Percentiles rank a stretch among this genome's conserved stretches.
Evolutionary conservation across 2,113 vertebrate species (phyloP).

Genomic region (Mesoclemmys tuberculata): DNA sequence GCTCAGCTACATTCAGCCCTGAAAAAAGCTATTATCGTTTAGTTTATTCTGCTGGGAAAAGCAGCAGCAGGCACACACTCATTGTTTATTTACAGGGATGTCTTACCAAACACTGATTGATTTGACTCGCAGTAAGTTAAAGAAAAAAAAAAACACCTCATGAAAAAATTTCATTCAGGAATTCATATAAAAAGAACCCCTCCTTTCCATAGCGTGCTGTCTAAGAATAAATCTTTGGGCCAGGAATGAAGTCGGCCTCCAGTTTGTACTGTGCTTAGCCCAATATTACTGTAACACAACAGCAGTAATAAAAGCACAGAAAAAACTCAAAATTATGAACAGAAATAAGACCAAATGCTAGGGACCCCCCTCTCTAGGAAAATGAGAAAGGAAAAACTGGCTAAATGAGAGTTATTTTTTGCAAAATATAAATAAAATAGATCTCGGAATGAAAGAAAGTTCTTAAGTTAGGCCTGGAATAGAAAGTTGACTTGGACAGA

Average conservation of each 20-base stretch:
- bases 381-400: background rate
- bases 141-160: background rate
- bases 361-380: background rate
- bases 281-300: background rate
- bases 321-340: background rate
- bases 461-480: background rate
- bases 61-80: background rate
- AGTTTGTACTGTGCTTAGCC: background rate
- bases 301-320: too few relatives aligned
- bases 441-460: background rate
- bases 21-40: background rate
- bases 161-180: background rate
- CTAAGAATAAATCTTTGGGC: background rate
- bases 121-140: background rate
- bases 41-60: background rate
- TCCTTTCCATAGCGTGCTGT: background rate
- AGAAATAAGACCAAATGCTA: background rate
- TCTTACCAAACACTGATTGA: background rate
- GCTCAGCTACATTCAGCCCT: background rate
- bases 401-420: background rate
- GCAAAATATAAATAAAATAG: background rate
- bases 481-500: background rate
- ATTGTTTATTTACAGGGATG: background rate
- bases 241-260: background rate
- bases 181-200: background rate